These are phyloP conservation scores for Mactra quadrangularis DNA, from an alignment of 1,140 invertebrate genomes.

Conservation along the genomic window DNA sequence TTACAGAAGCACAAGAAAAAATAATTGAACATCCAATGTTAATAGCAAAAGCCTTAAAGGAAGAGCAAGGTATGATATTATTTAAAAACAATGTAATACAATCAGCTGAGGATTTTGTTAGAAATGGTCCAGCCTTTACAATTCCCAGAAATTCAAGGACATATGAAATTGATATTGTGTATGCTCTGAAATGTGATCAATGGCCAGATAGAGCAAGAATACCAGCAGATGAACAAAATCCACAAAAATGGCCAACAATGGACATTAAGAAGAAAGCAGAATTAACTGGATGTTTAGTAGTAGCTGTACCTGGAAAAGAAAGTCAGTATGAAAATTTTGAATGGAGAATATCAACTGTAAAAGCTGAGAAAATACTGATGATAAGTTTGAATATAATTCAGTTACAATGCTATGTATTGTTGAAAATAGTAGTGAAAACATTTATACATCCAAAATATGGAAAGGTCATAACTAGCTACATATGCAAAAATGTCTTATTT, in stretches of 20 bases:
- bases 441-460: background rate
- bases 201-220: background rate
- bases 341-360: constrained; percentile 22
- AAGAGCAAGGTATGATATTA: no score
- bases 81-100: no score
- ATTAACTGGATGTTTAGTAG: constrained; percentile 7
- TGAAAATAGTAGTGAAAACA: constrained; percentile 29
- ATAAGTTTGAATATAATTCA: constrained; percentile 23
- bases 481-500: constrained; percentile 35
- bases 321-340: background rate
- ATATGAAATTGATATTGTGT: no score
- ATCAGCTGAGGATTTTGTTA: no score
- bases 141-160: no score
- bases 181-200: no score
- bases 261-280: background rate
- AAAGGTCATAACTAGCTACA: constrained; percentile 12
- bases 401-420: constrained; percentile 15
- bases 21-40: no score
- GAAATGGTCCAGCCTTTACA: no score
- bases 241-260: background rate
- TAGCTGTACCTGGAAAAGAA: background rate
- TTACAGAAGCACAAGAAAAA: no score
- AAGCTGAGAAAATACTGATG: constrained; percentile 18
- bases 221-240: background rate
- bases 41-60: no score